Evolutionary conservation across 2,888 invertebrate species (phyloP).

Genomic region (Sthenelais limicola): DNA sequence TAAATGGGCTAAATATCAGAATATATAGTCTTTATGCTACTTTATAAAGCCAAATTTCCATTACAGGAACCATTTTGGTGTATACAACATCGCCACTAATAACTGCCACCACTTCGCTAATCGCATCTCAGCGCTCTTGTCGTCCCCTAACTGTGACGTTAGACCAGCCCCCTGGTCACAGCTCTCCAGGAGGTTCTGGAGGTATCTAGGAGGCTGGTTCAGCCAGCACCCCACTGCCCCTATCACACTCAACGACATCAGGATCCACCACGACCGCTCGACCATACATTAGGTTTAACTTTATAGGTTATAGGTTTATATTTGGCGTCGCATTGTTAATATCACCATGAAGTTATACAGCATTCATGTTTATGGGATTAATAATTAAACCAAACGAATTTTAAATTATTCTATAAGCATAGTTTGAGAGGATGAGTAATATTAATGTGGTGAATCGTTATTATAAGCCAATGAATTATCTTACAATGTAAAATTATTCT

Average conservation of each 20-base stretch:
- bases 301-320: no score
- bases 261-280: neutral
- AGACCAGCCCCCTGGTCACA: conserved; percentile 5
- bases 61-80: conserved; percentile 26
- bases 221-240: neutral
- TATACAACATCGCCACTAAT: conserved; percentile 40
- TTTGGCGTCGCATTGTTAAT: no score
- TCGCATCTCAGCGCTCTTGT: conserved; percentile 29
- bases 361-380: no score
- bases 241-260: neutral
- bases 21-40: no score
- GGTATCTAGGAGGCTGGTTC: conserved; percentile 21
- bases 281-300: conserved; percentile 4
- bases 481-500: no score
- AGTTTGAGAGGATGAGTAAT: no score
- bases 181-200: conserved; percentile 13
- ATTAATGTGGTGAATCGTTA: no score
- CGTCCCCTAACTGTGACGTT: conserved; percentile 7
- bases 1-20: no score
- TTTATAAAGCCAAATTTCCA: neutral
- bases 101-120: conserved; percentile 44
- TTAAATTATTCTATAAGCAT: no score
- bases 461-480: no score
- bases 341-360: no score
- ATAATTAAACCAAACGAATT: no score